Percentiles rank a stretch among this genome's conserved stretches.
Evolutionary conservation across 1,140 invertebrate genomes (phyloP).

Genomic region (Thaumatotibia leucotreta): DNA sequence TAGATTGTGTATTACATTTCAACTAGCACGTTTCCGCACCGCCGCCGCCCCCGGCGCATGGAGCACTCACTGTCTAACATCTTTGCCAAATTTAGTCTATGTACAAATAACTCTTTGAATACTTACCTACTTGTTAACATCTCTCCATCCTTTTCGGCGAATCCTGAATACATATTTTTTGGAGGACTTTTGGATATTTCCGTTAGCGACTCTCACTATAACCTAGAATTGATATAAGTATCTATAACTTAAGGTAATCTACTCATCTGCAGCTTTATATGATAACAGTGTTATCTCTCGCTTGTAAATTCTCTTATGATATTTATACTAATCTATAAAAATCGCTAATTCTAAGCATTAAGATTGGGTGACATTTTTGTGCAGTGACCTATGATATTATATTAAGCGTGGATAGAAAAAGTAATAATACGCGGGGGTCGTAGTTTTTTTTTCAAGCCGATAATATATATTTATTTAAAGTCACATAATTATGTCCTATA

Average conservation of each 20-base stretch:
- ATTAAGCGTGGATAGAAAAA: no score
- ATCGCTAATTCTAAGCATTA: neutral
- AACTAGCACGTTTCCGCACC: constrained; percentile 24
- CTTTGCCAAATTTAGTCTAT: constrained; percentile 35
- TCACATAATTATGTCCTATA: no score
- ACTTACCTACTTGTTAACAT: constrained; percentile 22
- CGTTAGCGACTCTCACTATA: constrained; percentile 44
- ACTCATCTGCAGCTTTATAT: constrained; percentile 32
- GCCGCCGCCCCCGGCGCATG: neutral
- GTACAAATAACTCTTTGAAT: constrained; percentile 28
- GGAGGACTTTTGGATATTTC: constrained; percentile 53
- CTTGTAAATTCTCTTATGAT: constrained; percentile 40
- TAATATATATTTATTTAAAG: no score
- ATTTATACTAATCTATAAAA: constrained; percentile 20
- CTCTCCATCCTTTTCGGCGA: constrained; percentile 32
- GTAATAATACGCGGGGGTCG: no score
- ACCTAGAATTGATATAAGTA: constrained; percentile 32
- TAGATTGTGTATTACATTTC: constrained; percentile 28
- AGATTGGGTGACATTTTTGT: neutral
- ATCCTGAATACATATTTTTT: constrained; percentile 43
- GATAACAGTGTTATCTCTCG: constrained; percentile 30
- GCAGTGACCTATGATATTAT: neutral
- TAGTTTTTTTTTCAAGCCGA: no score
- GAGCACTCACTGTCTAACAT: constrained; percentile 19
- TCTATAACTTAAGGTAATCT: constrained; percentile 26